phyloP scores from a whole-genome alignment of 2,888 invertebrate genomes.

The Himalopsyche japonica region DNA sequence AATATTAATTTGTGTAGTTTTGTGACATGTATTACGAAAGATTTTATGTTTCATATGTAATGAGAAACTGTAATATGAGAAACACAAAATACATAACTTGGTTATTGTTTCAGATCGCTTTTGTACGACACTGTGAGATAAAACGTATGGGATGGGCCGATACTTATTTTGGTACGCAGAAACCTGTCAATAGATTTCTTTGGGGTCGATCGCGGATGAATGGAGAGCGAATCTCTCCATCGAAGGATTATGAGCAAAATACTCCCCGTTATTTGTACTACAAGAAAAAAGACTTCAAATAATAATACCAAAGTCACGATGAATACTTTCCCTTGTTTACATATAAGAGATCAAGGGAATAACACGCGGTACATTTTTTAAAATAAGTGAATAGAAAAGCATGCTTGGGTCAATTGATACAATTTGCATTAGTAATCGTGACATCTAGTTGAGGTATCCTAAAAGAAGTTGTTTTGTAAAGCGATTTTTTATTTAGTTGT shows the following conservation, averaged over 20 bases:
- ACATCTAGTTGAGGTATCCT: no score
- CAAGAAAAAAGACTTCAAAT: neutral
- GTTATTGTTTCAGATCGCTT: neutral
- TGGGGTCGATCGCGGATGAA: neutral
- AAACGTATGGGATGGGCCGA: neutral
- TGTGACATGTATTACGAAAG: no score
- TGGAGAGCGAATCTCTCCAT: neutral
- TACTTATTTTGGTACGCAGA: constrained; percentile 6
- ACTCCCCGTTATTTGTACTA: neutral
- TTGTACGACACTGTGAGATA: neutral
- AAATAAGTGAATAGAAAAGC: neutral
- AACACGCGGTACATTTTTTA: neutral
- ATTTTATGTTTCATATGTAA: no score
- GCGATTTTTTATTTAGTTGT: no score
- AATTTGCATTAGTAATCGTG: no score
- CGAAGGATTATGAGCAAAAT: neutral
- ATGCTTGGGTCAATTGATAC: neutral
- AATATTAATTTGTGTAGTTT: no score
- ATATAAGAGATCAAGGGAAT: neutral
- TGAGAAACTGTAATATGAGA: no score
- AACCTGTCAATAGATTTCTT: constrained; percentile 10
- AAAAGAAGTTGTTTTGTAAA: no score
- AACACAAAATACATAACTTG: no score
- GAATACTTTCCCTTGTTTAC: neutral
- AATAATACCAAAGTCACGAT: neutral